A percentile compares a stretch with the other conserved stretches of the same genome.
Evolutionary conservation across 2,888 invertebrate genomes (phyloP).

Genomic region (Caenorhabditis afra): DNA sequence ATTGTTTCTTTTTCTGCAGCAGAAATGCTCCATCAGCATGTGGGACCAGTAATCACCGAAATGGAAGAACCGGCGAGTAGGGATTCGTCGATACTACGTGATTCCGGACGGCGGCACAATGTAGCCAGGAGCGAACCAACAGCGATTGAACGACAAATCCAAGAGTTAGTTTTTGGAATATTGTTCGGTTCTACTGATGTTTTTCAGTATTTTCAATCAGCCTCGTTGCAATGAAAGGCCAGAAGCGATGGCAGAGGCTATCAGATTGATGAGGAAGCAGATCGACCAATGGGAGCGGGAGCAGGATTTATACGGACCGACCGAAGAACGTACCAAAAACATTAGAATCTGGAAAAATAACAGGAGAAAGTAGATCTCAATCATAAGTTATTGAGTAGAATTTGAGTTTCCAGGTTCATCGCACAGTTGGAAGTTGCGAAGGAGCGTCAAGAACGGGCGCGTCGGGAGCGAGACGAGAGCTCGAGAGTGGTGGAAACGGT

Average conservation of each 20-base stretch:
- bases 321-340: neutral
- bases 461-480: constrained; percentile 3
- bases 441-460: neutral
- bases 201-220: neutral
- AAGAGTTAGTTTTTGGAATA: neutral
- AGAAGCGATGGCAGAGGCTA: neutral
- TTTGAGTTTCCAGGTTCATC: neutral
- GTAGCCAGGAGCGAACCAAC: too few relatives aligned
- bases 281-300: neutral
- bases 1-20: neutral
- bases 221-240: neutral
- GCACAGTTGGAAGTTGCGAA: too few relatives aligned
- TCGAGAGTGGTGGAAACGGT: neutral
- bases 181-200: too few relatives aligned
- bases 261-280: neutral
- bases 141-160: neutral
- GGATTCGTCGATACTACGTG: too few relatives aligned
- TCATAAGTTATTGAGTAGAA: too few relatives aligned
- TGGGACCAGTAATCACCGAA: too few relatives aligned
- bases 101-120: too few relatives aligned
- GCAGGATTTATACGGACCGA: neutral
- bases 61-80: too few relatives aligned
- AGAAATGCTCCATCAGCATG: too few relatives aligned
- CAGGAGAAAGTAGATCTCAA: neutral
- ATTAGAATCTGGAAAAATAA: neutral